These are phyloP conservation scores for Cryptus viduatorius DNA, from an alignment of 2,888 invertebrate genomes.

Conservation along the genomic window DNA sequence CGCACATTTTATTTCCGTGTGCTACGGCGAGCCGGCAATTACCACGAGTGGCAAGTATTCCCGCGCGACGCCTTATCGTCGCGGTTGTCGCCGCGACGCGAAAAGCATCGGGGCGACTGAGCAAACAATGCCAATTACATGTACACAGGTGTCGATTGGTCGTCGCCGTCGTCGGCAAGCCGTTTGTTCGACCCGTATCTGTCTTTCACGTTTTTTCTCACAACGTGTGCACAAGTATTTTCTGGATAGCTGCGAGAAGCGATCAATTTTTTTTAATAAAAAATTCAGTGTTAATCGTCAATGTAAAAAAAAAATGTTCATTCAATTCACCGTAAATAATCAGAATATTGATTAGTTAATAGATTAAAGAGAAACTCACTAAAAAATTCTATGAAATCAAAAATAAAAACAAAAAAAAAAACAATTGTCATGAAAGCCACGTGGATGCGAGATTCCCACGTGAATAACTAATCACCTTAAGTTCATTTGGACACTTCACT, in stretches of 20 bases:
- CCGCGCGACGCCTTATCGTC: conserved; percentile 52
- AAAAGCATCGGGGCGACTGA: conserved; percentile 75
- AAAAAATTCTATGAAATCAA: not conserved
- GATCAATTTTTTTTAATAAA: not conserved
- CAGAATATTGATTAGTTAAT: not conserved
- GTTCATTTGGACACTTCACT: conserved; percentile 47
- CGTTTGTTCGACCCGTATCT: conserved; percentile 56
- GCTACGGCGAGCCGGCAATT: conserved; percentile 54
- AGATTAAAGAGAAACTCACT: not conserved
- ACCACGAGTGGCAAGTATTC: conserved; percentile 54
- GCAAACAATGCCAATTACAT: conserved; percentile 83
- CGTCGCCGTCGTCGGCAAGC: conserved; percentile 62
- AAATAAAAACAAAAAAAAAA: not conserved
- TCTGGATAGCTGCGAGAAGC: not conserved
- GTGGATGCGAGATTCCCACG: not conserved
- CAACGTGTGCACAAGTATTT: conserved; percentile 1
- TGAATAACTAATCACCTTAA: conserved; percentile 52
- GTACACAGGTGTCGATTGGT: conserved; percentile 81
- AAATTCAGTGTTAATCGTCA: conserved; percentile 2
- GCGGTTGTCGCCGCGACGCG: conserved; percentile 65
- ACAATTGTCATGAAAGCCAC: conserved; percentile 22
- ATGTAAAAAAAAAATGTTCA: not conserved
- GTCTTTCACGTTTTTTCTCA: conserved; percentile 14
- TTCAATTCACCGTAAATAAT: not conserved
- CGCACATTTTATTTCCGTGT: conserved; percentile 21